Evolutionary conservation across 2,888 invertebrate species (phyloP), one percentile per base, ranked within the genome.

Genomic region (Cataglyphis albicans): DNA sequence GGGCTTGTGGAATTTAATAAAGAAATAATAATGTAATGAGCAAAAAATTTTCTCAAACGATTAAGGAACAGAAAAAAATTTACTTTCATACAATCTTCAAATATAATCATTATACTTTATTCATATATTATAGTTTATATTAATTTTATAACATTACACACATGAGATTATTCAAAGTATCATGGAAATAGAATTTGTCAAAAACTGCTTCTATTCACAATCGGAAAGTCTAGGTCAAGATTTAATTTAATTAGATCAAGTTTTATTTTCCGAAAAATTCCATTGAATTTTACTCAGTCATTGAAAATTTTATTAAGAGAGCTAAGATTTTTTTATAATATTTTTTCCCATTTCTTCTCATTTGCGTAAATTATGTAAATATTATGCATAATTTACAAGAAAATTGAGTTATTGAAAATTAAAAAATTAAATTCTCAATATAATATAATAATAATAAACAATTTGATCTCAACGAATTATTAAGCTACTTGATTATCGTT

Each of bases 21-120:
- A 67, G 12, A 65, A 38, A 38, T 67, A 35, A 74, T 57, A 44
- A 73, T 64, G 10, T 44, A 44, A 35, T 38, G 67, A 38, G 9
- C 32, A 38, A 21, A 12, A 65, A 41, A 25, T 55, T 75, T 48
- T 21, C 18, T 75, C 38, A 9, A 35, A 35, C 12, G 7, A 25
- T 48, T 52, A 52, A 67, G 12, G 15, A 75, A 75, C 18, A 48
- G 35, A 18, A 44, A n/a, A n/a, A 18, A 21, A 48, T 35, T 52
- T 3, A 3, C 35, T 75, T 48, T 64, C 29, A 1, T 21, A 29
- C 29, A 29, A 29, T 0, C 29, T 21, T n/a, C 38, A 5, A 44
- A 12, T 61, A 55, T 55, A 55, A 55, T 10, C 12, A 32, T 68
- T 2, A 70, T 29, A 29, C 25, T 25, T 25, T 25, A 25, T 25